Evolutionary conservation across 2,113 vertebrate species (phyloP).

Genomic region (Struthidea cinerea): DNA sequence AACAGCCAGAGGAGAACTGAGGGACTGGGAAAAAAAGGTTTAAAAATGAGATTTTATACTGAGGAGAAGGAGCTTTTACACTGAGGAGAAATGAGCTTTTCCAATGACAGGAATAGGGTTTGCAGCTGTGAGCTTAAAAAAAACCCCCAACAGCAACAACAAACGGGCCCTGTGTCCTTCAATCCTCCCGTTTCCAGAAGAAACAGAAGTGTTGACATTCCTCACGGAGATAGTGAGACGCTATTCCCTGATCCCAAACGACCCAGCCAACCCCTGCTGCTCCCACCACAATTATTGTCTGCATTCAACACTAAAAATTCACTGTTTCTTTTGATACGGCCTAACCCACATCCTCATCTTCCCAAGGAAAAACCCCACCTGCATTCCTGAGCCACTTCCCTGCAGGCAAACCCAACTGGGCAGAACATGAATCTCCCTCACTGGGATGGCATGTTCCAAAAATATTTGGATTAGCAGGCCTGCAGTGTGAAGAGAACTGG

Average conservation of each 20-base stretch:
- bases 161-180: not conserved
- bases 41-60: not conserved
- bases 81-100: not conserved
- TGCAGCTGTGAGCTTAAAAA: not conserved
- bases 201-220: not conserved
- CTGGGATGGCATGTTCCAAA: not conserved
- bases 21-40: not conserved
- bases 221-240: accelerated
- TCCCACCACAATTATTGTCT: accelerated
- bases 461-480: not conserved
- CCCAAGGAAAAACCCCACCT: not conserved
- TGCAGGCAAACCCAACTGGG: not conserved
- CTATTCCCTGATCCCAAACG: not conserved
- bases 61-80: not conserved
- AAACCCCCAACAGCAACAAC: too few species aligned
- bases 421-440: not conserved
- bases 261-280: not conserved
- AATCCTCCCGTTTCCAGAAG: accelerated
- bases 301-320: accelerated
- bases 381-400: not conserved
- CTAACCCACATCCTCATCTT: not conserved
- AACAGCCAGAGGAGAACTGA: not conserved
- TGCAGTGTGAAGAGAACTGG: not conserved
- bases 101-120: not conserved
- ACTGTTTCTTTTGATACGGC: accelerated